A percentile compares a stretch with the other conserved stretches of the same genome.
Evolutionary conservation across 2,113 vertebrate species (phyloP).

Genomic region (Gnathonemus echidnorhynchus): DNA sequence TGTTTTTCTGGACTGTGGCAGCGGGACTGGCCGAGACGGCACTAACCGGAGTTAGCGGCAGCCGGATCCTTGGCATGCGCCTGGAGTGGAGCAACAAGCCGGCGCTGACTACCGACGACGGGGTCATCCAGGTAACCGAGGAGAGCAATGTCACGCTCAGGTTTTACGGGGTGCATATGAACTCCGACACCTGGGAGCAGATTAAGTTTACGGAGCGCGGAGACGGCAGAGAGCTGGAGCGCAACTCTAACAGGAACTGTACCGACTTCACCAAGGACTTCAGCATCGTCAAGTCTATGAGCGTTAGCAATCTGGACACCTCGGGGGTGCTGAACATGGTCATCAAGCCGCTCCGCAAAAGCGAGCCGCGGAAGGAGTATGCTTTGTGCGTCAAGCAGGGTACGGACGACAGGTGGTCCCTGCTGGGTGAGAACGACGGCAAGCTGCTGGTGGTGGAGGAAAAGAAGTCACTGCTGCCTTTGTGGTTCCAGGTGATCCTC

Average conservation of each 20-base stretch:
- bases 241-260: slow-evolving; percentile 56
- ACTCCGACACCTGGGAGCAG: slow-evolving; percentile 45
- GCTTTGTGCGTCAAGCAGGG: slow-evolving; percentile 67
- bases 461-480: slow-evolving; percentile 66
- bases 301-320: slow-evolving; percentile 54
- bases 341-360: slow-evolving; percentile 78
- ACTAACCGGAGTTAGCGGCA: slow-evolving; percentile 25
- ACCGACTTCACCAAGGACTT: slow-evolving; percentile 66
- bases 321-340: slow-evolving; percentile 63
- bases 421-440: slow-evolving; percentile 61
- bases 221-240: slow-evolving; percentile 26
- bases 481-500: slow-evolving; percentile 80
- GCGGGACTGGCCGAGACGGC: slow-evolving; percentile 26
- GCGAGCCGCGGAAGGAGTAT: slow-evolving; percentile 71
- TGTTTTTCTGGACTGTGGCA: slow-evolving; percentile 42
- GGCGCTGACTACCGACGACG: slow-evolving; percentile 44
- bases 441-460: slow-evolving; percentile 74
- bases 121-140: slow-evolving; percentile 78
- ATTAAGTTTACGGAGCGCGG: slow-evolving; percentile 68
- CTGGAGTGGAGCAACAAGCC: slow-evolving; percentile 66
- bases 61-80: slow-evolving; percentile 73
- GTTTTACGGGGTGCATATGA: slow-evolving; percentile 75
- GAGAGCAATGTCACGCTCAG: slow-evolving; percentile 69
- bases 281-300: slow-evolving; percentile 35
- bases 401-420: slow-evolving; percentile 60